These are phyloP conservation scores for Pipistrellus nathusii DNA, from an alignment of 2,797 vertebrate species.

Conservation along the genomic window DNA sequence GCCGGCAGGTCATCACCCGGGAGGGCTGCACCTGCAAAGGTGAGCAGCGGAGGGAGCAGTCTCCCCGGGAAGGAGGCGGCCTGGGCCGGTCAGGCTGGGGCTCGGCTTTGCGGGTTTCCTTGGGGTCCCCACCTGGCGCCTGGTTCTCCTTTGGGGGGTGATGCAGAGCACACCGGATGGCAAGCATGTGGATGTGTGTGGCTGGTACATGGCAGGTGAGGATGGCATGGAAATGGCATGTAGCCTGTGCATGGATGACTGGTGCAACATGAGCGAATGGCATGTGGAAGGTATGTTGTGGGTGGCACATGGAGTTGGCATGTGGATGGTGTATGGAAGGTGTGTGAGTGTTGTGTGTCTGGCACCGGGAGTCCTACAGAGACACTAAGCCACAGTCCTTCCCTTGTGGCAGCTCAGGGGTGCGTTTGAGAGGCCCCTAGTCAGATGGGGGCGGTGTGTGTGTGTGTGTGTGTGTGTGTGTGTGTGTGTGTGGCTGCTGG, in stretches of 20 bases:
- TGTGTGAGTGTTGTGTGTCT: neutral
- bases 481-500: neutral
- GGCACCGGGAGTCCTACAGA: neutral
- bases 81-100: neutral
- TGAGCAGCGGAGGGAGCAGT: constrained; percentile 83
- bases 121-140: neutral
- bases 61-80: fast-evolving
- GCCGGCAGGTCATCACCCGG: constrained; percentile 93
- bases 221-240: neutral
- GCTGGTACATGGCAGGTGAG: too few relatives aligned
- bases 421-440: neutral
- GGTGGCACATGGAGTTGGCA: neutral
- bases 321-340: neutral
- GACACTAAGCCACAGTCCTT: neutral
- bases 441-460: neutral
- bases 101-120: neutral
- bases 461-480: too few relatives aligned
- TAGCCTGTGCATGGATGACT: neutral
- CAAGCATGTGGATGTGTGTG: neutral
- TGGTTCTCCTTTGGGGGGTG: neutral
- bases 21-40: constrained; percentile 97
- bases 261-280: too few relatives aligned
- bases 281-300: neutral
- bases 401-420: neutral
- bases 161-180: neutral